These are phyloP conservation scores for Tenthredo livida DNA, from an alignment of 2,888 invertebrate genomes.

Conservation along the genomic window DNA sequence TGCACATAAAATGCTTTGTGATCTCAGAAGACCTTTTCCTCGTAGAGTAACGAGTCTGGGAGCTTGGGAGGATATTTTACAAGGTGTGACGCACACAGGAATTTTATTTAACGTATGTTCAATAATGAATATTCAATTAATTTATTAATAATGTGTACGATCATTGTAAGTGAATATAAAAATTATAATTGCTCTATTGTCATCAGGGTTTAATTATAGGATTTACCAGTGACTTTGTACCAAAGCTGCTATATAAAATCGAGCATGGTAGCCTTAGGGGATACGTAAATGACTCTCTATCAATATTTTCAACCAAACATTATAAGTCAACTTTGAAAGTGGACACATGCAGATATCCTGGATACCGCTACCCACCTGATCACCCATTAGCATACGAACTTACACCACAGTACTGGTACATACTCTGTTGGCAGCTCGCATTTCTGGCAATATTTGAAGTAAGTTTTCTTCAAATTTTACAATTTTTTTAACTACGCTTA, in stretches of 20 bases:
- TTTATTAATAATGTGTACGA: neutral
- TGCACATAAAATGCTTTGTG: conserved; percentile 43
- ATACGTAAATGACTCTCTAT: conserved; percentile 42
- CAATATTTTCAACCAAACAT: conserved; percentile 45
- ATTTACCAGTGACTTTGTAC: conserved; percentile 44
- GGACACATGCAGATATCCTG: conserved; percentile 38
- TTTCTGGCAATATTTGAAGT: conserved; percentile 43
- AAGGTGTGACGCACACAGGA: conserved; percentile 36
- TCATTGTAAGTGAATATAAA: neutral
- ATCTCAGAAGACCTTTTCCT: conserved; percentile 42
- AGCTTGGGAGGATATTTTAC: conserved; percentile 44
- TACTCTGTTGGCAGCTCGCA: conserved; percentile 39
- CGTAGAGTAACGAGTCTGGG: conserved; percentile 38
- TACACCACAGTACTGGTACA: conserved; percentile 45
- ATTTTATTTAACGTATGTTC: conserved; percentile 27
- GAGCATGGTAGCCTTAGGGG: conserved; percentile 39
- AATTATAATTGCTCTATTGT: neutral
- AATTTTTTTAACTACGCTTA: neutral
- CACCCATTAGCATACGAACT: conserved; percentile 43
- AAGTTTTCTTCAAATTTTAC: neutral
- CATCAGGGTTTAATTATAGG: conserved; percentile 45
- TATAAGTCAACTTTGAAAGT: conserved; percentile 30
- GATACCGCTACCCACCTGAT: conserved; percentile 44
- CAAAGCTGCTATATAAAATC: conserved; percentile 33
- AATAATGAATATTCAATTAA: neutral